These are phyloP conservation scores for Stomatorhinus walkeri DNA, from an alignment of 2,797 vertebrate genomes.

Conservation along the genomic window DNA sequence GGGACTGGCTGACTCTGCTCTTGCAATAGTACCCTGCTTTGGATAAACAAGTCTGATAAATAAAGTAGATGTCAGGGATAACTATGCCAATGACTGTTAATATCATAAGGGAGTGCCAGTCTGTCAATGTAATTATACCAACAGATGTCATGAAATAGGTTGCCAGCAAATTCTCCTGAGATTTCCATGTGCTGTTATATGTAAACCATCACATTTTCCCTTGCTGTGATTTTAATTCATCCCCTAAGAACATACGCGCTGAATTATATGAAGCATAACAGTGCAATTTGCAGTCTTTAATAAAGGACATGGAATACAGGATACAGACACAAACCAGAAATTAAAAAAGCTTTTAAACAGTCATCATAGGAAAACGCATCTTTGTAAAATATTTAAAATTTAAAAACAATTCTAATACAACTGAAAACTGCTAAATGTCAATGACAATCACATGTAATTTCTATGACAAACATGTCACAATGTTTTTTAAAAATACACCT, in stretches of 20 bases:
- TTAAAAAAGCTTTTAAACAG: neutral
- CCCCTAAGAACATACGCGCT: neutral
- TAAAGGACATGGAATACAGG: neutral
- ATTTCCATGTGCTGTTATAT: neutral
- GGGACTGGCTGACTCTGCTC: neutral
- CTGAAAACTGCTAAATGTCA: constrained; percentile 30
- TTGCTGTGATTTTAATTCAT: neutral
- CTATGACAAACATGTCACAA: constrained; percentile 34
- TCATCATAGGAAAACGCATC: constrained; percentile 22
- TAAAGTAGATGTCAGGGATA: neutral
- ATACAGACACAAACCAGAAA: neutral
- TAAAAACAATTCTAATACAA: constrained; percentile 36
- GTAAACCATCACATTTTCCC: neutral
- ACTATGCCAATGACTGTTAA: neutral
- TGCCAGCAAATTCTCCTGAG: neutral
- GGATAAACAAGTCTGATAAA: neutral
- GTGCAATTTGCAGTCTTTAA: neutral
- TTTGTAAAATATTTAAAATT: constrained; percentile 46
- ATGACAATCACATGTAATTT: constrained; percentile 33
- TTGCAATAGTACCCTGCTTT: neutral
- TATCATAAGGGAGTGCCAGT: neutral
- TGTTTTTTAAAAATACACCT: constrained; percentile 36
- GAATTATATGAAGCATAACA: neutral
- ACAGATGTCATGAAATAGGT: neutral
- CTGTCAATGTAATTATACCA: neutral